Evolutionary conservation across 2,797 vertebrate species (phyloP), one percentile per base, ranked within the genome.

Genomic region (Phrynocephalus vlangalii): DNA sequence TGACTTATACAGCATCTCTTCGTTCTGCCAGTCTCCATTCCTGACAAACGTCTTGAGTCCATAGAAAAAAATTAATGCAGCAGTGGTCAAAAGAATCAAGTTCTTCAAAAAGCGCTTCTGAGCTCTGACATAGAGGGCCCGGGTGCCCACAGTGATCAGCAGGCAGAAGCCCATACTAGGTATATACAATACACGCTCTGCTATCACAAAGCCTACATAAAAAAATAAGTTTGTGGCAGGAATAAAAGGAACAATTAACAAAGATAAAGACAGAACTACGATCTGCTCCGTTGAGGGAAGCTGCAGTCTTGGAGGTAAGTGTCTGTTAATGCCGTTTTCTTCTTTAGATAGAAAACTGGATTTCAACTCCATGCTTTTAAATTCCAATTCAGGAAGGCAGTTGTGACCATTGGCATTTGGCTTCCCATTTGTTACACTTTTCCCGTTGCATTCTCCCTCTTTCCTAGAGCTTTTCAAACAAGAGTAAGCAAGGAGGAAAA

Each of bases 131-230:
- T 98, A 98, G 92, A 99, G 97, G 86, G 98, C 97, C 94, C 99
- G 97, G 96, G 98, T 94, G 87, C 98, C 99, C 92, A 98, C 97
- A 3, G 99, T 98, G 91, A 99, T 96, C 95, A 99, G 97, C 94
- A 99, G 97, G 96, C 99, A 99, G 93, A 99, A 99, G 95, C 99
- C 99, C 99, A 99, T 99, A 96, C 99, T 99, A 92, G 99, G 99
- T 94, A 99, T 98, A 97, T 99, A 99, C 77, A 99, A 97, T 11
- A 99, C 98, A 95, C 99, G 97, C 97, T 99, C 99, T 84, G 99
- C 99, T 93, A 99, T 98, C 94, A 99, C 99, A 95, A 99, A 99
- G 77, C 99, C 99, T 6, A 99, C 99, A 56, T 99, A 99, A 96
- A 99, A 99, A 97, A 99, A 99, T 75, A 99, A 93, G 96, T 99